Percentiles rank a stretch among this genome's conserved stretches.
phyloP scores from a whole-genome alignment of 2,113 vertebrate genomes.

The Megaptera novaeangliae region DNA sequence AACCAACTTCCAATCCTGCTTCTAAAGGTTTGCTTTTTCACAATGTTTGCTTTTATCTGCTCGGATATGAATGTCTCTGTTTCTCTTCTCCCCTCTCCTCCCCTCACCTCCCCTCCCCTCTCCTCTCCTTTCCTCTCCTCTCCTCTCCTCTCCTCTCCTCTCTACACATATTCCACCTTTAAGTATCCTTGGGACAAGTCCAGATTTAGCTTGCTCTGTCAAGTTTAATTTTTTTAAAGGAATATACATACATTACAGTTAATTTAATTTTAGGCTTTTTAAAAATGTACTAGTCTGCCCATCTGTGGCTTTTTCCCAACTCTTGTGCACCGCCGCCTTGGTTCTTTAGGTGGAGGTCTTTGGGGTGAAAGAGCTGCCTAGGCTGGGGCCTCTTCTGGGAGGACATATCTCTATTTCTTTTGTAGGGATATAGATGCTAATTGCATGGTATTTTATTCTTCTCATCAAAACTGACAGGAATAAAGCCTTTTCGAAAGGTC shows the following conservation, averaged over 20 bases:
- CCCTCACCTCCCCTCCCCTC: too few relatives aligned
- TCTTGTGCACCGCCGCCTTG: slow-evolving; percentile 12
- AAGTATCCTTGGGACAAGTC: slow-evolving; percentile 45
- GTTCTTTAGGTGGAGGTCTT: slow-evolving; percentile 51
- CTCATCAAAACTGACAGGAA: slow-evolving; percentile 65
- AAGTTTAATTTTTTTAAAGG: slow-evolving; percentile 73
- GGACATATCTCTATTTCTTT: slow-evolving; percentile 54
- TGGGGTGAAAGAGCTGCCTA: background rate
- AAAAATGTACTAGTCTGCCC: slow-evolving; percentile 65
- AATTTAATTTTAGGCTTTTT: slow-evolving; percentile 75
- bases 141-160: background rate
- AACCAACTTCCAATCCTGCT: background rate
- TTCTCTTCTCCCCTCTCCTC: background rate
- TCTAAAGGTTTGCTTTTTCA: background rate
- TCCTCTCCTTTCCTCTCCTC: too few relatives aligned
- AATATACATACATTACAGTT: slow-evolving; percentile 70
- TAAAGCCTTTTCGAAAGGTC: slow-evolving; percentile 75
- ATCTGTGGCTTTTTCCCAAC: slow-evolving; percentile 51
- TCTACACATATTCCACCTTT: background rate
- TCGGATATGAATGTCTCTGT: rapidly evolving
- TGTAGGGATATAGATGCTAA: slow-evolving; percentile 28
- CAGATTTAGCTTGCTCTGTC: slow-evolving; percentile 67
- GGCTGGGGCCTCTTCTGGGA: background rate
- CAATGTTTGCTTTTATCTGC: background rate
- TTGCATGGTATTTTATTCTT: slow-evolving; percentile 62